Evolutionary conservation across 2,113 vertebrate genomes (phyloP).

Genomic region (Lonchura striata): DNA sequence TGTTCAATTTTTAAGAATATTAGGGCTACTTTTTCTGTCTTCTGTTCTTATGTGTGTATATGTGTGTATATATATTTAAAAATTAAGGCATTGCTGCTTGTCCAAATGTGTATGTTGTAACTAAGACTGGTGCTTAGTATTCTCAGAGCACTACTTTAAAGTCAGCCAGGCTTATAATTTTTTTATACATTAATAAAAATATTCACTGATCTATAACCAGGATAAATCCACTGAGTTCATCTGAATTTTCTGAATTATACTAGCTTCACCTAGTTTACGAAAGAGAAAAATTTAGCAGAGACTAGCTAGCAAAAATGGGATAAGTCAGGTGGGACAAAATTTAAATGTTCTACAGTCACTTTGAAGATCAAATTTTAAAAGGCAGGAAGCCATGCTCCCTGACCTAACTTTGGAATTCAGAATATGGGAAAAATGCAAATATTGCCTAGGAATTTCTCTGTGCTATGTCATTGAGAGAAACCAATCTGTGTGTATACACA

Average conservation of each 20-base stretch:
- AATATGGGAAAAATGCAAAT: conserved; percentile 15
- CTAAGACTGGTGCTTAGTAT: neutral
- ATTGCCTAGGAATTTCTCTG: neutral
- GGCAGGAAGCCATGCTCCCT: neutral
- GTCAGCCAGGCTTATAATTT: neutral
- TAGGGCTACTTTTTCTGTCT: neutral
- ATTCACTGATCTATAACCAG: neutral
- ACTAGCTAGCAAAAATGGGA: neutral
- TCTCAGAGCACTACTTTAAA: neutral
- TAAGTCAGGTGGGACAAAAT: neutral
- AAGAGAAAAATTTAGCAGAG: neutral
- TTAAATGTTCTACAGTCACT: neutral
- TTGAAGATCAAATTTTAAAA: neutral
- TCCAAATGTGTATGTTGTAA: neutral
- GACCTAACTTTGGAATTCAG: neutral
- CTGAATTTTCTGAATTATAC: neutral
- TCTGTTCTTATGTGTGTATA: neutral
- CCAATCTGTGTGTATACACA: neutral
- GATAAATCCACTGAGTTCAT: neutral
- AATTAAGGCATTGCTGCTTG: neutral
- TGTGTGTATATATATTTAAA: neutral
- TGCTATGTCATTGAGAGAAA: neutral
- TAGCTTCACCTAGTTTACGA: neutral
- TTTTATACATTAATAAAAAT: neutral
- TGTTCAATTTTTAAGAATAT: neutral